phyloP scores from a whole-genome alignment of 2,797 vertebrate species.

The Bucorvus abyssinicus region DNA sequence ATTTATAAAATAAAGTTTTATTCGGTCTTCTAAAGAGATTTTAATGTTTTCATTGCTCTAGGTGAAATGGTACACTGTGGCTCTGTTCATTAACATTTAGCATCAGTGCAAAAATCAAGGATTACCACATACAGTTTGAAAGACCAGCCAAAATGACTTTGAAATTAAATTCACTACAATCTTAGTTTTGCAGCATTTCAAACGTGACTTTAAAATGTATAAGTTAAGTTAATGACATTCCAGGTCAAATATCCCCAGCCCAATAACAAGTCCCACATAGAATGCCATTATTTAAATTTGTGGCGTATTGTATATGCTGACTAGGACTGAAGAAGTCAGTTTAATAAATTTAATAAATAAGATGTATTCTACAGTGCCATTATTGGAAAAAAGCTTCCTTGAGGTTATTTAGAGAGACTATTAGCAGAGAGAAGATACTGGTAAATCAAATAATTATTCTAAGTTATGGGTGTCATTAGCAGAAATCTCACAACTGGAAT shows the following conservation, averaged over 20 bases:
- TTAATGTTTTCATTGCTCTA: slow-evolving; percentile 83
- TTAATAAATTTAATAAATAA: slow-evolving; percentile 60
- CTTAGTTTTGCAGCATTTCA: slow-evolving; percentile 74
- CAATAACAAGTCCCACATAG: slow-evolving; percentile 57
- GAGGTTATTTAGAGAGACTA: background rate
- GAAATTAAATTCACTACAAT: slow-evolving; percentile 79
- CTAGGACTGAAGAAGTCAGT: background rate
- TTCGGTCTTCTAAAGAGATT: slow-evolving; percentile 82
- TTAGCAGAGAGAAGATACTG: background rate
- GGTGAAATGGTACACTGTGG: slow-evolving; percentile 75
- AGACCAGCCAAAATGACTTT: slow-evolving; percentile 75
- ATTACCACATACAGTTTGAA: slow-evolving; percentile 78
- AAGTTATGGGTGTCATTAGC: background rate
- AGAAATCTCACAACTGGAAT: background rate
- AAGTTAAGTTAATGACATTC: slow-evolving; percentile 73
- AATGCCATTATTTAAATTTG: slow-evolving; percentile 72
- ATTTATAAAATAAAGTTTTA: slow-evolving; percentile 87
- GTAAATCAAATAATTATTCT: background rate
- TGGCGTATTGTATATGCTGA: background rate
- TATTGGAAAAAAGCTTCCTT: background rate
- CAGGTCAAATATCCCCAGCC: slow-evolving; percentile 70
- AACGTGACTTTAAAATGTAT: slow-evolving; percentile 76
- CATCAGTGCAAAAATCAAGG: slow-evolving; percentile 76
- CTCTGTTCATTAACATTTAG: slow-evolving; percentile 82
- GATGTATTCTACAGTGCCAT: background rate